phyloP scores from a whole-genome alignment of 1,140 invertebrate genomes.

The Sycophaga agraensis region DNA sequence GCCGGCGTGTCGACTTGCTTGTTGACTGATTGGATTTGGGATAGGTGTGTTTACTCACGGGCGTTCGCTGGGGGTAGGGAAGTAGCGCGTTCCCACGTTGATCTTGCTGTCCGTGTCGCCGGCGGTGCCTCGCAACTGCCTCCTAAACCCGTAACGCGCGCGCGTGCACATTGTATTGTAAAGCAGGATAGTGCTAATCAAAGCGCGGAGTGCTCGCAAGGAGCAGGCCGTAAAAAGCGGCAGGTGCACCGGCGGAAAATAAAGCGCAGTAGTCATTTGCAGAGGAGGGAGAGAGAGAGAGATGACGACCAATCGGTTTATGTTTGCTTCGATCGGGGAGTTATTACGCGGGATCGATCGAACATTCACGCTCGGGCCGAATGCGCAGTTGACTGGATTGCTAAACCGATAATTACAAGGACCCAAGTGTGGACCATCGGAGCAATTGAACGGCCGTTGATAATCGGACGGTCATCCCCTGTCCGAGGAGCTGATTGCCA shows the following conservation, averaged over 20 bases:
- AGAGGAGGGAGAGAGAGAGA: too few relatives aligned
- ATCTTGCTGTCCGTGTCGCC: too few relatives aligned
- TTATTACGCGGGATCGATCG: too few relatives aligned
- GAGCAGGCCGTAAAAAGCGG: neutral
- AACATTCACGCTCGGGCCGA: too few relatives aligned
- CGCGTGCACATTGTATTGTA: neutral
- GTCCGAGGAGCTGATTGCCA: neutral
- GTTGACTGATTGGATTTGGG: conserved; percentile 28
- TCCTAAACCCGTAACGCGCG: neutral
- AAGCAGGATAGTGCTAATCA: conserved; percentile 1
- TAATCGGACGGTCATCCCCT: neutral
- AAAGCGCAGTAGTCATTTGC: neutral
- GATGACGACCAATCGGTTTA: too few relatives aligned
- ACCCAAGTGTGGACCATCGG: too few relatives aligned
- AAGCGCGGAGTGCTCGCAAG: neutral
- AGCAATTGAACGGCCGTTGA: neutral
- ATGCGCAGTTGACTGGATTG: too few relatives aligned
- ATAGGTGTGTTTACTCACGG: neutral
- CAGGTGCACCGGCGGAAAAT: neutral
- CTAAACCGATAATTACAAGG: too few relatives aligned
- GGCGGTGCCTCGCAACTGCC: too few relatives aligned
- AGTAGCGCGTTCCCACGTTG: conserved; percentile 10
- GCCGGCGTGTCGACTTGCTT: neutral
- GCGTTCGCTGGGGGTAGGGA: neutral
- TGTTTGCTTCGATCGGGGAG: too few relatives aligned